Percentiles rank a stretch among this genome's conserved stretches.
Evolutionary conservation across 1,140 invertebrate species (phyloP).

Genomic region (Babylonia areolata): DNA sequence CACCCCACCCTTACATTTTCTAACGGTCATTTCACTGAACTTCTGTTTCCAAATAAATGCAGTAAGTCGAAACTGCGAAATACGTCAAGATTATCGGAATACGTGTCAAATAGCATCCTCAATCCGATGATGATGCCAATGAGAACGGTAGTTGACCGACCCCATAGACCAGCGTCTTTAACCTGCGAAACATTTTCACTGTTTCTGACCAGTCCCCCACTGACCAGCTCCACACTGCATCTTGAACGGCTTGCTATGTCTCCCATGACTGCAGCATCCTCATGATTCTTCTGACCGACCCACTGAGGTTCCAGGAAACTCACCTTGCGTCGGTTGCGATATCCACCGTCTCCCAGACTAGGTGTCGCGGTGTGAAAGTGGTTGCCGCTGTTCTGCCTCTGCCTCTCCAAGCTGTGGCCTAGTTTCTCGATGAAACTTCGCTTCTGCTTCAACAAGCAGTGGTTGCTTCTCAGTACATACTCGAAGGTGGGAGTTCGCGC

Average conservation of each 20-base stretch:
- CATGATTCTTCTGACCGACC: not conserved
- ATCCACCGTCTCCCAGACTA: not conserved
- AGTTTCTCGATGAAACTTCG: not conserved
- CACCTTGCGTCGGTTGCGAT: not conserved
- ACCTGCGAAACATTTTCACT: not conserved
- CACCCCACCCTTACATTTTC: too few relatives aligned
- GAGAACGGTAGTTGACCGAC: not conserved
- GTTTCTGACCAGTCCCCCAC: not conserved
- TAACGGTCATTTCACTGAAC: too few relatives aligned
- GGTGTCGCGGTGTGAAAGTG: not conserved
- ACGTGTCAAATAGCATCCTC: not conserved
- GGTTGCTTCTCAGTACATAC: not conserved
- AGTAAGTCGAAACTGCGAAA: not conserved
- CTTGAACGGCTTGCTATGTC: not conserved
- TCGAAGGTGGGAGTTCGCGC: not conserved
- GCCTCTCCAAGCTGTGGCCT: not conserved
- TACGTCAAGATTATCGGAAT: not conserved
- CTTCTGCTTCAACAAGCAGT: not conserved
- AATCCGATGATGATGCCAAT: not conserved
- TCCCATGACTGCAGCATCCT: not conserved
- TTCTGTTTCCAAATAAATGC: not conserved
- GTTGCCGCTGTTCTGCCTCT: too few relatives aligned
- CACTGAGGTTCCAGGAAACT: not conserved
- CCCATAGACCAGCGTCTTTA: not conserved
- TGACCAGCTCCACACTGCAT: not conserved